phyloP scores from a whole-genome alignment of 2,797 vertebrate genomes.

The Lutjanus campechanus region DNA sequence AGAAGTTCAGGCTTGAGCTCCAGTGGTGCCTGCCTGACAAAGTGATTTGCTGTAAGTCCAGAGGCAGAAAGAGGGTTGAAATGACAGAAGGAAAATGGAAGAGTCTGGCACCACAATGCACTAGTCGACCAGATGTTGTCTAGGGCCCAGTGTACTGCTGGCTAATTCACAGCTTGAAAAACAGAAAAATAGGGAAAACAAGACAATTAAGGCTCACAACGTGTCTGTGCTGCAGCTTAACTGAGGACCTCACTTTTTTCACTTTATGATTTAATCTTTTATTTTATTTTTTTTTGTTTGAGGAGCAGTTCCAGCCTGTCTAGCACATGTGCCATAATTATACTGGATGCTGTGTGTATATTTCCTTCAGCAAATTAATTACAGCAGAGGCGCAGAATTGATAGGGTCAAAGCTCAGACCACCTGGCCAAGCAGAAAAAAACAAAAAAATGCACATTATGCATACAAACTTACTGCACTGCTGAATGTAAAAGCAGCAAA shows the following conservation, averaged over 20 bases:
- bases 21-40: conserved; percentile 34
- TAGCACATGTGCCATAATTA: neutral
- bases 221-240: conserved; percentile 5
- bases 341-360: neutral
- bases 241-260: neutral
- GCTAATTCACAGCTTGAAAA: conserved; percentile 24
- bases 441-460: too few relatives aligned
- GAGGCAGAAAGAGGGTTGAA: conserved; percentile 21
- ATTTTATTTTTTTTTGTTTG: neutral
- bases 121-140: conserved; percentile 58
- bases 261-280: neutral
- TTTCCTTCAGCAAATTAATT: neutral
- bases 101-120: conserved; percentile 32
- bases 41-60: conserved; percentile 38
- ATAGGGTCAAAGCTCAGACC: neutral
- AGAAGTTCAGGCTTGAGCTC: conserved; percentile 32
- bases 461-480: too few relatives aligned
- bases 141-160: conserved; percentile 11
- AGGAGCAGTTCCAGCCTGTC: neutral
- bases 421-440: neutral
- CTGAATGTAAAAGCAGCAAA: neutral
- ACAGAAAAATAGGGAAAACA: conserved; percentile 23
- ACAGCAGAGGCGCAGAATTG: too few relatives aligned
- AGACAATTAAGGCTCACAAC: neutral
- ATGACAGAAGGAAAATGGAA: conserved; percentile 48